phyloP scores from a whole-genome alignment of 2,113 vertebrate species.

The Rhinichthys klamathensis region DNA sequence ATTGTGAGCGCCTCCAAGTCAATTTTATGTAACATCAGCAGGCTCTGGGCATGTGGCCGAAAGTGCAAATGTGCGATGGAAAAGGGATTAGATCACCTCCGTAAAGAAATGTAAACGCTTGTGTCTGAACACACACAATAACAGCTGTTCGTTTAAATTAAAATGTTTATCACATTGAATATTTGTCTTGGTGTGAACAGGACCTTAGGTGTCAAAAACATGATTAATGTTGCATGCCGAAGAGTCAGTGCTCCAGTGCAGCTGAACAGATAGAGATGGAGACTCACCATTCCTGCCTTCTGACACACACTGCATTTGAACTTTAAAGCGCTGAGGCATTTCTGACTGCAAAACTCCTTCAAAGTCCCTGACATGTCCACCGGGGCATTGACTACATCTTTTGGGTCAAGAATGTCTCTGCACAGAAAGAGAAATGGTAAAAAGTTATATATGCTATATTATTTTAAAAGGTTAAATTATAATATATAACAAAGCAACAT shows the following conservation, averaged over 20 bases:
- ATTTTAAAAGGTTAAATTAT: too few relatives aligned
- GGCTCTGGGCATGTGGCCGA: too few relatives aligned
- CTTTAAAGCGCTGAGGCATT: constrained; percentile 86
- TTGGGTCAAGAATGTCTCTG: constrained; percentile 88
- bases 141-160: background rate
- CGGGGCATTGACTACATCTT: constrained; percentile 89
- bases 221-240: background rate
- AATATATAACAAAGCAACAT: too few relatives aligned
- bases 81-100: background rate
- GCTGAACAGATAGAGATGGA: background rate
- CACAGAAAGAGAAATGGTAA: constrained; percentile 12
- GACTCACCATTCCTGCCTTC: constrained; percentile 84
- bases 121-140: background rate
- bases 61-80: background rate
- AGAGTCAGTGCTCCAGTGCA: background rate
- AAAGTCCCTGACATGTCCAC: constrained; percentile 83
- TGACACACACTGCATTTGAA: constrained; percentile 93
- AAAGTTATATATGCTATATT: background rate
- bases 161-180: background rate
- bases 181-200: background rate
- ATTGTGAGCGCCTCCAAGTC: too few relatives aligned
- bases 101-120: background rate
- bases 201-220: background rate
- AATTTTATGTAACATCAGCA: too few relatives aligned
- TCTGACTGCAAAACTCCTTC: constrained; percentile 94